Evolutionary conservation across 2,113 vertebrate species (phyloP).

Genomic region (Elgaria multicarinata): DNA sequence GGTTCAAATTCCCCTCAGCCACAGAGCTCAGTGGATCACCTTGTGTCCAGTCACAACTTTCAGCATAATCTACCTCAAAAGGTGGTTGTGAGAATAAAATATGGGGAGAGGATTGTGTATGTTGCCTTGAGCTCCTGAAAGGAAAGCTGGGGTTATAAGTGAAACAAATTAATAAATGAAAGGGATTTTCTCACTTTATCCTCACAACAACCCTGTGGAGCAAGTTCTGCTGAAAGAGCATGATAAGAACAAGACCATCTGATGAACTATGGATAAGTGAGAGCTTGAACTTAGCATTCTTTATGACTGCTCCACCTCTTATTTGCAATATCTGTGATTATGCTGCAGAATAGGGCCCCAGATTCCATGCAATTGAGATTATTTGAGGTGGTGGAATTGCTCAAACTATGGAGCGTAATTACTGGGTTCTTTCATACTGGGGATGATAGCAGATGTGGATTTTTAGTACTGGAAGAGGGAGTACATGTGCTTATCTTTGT

Average conservation of each 20-base stretch:
- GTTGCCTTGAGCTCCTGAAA: background rate
- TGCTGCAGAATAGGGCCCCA: background rate
- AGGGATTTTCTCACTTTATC: background rate
- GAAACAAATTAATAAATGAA: background rate
- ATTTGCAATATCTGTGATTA: background rate
- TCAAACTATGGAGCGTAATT: background rate
- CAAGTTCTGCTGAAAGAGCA: background rate
- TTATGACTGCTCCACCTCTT: background rate
- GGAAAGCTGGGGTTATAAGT: background rate
- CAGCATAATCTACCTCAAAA: too few species aligned
- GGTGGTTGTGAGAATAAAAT: background rate
- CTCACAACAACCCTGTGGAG: background rate
- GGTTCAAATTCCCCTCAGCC: too few species aligned
- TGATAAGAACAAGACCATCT: background rate
- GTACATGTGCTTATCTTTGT: background rate
- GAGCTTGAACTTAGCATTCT: background rate
- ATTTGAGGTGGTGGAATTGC: background rate
- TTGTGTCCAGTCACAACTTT: background rate
- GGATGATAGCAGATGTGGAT: background rate
- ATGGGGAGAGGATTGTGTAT: background rate
- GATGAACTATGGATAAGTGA: background rate
- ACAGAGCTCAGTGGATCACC: too few species aligned
- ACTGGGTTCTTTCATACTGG: background rate
- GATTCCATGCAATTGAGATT: background rate
- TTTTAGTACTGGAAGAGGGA: background rate